Percentiles rank a stretch among this genome's conserved stretches.
phyloP scores from a whole-genome alignment of 2,888 invertebrate genomes.

The Halictus quadricinctus region DNA sequence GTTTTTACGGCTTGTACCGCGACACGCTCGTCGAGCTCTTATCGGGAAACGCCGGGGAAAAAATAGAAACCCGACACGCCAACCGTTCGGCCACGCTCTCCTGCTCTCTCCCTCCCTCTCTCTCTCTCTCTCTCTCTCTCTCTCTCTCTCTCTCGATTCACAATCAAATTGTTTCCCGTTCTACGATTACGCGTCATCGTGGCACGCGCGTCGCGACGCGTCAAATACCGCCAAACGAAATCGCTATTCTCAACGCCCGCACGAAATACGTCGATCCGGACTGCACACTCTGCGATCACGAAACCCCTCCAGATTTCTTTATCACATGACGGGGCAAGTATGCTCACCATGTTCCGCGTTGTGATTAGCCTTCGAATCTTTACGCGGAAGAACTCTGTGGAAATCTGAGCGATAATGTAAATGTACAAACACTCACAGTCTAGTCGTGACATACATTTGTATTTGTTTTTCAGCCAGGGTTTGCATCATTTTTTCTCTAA shows the following conservation, averaged over 20 bases:
- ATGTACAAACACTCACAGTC: no score
- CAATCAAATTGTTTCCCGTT: slow-evolving; percentile 53
- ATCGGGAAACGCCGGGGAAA: slow-evolving; percentile 39
- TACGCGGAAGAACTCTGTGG: no score
- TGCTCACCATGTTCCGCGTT: background rate
- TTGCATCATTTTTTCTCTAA: no score
- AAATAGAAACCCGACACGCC: slow-evolving; percentile 56
- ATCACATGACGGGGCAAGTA: background rate
- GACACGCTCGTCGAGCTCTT: slow-evolving; percentile 60
- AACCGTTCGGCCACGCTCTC: slow-evolving; percentile 33
- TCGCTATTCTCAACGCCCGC: background rate
- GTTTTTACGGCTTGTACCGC: slow-evolving; percentile 59
- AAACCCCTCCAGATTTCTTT: background rate
- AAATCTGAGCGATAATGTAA: no score
- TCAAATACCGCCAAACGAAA: slow-evolving; percentile 8
- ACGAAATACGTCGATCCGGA: background rate
- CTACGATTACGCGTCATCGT: slow-evolving; percentile 30
- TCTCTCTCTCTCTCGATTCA: slow-evolving; percentile 18
- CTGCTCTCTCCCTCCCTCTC: background rate
- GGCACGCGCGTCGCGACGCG: slow-evolving; percentile 5
- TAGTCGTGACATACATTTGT: no score
- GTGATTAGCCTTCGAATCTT: background rate
- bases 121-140: background rate
- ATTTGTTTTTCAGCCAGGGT: no score
- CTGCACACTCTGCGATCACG: background rate